Base-by-base conservation (phyloP, 1,140 invertebrate species). In the Apis laboriosa region DNA sequence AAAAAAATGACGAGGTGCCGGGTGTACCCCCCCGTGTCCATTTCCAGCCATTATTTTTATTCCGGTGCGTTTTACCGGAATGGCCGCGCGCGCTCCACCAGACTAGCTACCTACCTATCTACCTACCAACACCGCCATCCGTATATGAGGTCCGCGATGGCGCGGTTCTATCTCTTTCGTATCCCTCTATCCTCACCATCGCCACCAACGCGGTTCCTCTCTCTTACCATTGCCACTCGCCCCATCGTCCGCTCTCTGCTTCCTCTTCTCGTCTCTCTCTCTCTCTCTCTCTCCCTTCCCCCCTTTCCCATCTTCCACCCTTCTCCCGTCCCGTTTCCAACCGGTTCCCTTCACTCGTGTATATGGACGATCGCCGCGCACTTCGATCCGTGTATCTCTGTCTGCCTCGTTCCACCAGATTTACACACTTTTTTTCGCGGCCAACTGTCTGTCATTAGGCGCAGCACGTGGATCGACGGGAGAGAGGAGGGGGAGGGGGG, bases 381-480 rank as follows among this genome's bases (percentile, higher is more conserved):
- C 72, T 82, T 82, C 80, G 64, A 82, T 82, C 74, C 68, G 64
- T 58, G 80, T 77, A 77, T 82, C 80, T 82, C 80, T 82, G 80
- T 82, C 80, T 82, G 56, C 64, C 80, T 77, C 87, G 86, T 89
- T 88, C 90, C 90, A 84, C 82, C 91, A 90, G 90, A 92, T 92
- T 91, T 90, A 91, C 90, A 91, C 88, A 90, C 90, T 91, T 93
- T 93, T 94, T 93, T 93, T 86, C 84, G 87, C 88, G 86, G 90
- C 91, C 91, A 93, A 93, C 92, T 93, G 92, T 93, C 93, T 93
- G 92, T 94, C 93, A 94, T 94, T 94, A 94, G 93, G 92, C 91
- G 92, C 91, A 92, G 91, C 91, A 92, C 86, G 88, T 88, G 85
- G 86, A 90, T 87, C 88, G 85, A 81, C 83, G 73, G 71, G 66